Percentiles rank a stretch among this genome's conserved stretches.
Evolutionary conservation across 2,888 invertebrate species (phyloP).

Genomic region (Pasiphila rectangulata): DNA sequence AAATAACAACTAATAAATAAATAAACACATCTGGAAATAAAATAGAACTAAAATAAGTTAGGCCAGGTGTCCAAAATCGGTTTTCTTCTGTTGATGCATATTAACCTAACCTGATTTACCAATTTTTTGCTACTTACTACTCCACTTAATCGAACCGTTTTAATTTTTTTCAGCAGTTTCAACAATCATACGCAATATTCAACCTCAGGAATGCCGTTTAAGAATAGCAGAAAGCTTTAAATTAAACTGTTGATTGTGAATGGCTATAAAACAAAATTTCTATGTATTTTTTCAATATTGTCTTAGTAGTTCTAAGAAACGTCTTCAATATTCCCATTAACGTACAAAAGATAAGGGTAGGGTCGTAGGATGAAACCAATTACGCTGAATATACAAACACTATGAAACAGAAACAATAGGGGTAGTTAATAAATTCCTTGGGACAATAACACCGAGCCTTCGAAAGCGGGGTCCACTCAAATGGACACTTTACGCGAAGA

Average conservation of each 20-base stretch:
- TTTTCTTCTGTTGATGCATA: too few species aligned
- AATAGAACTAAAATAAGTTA: too few species aligned
- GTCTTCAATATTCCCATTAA: too few species aligned
- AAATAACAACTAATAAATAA: too few species aligned
- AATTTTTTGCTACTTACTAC: neutral
- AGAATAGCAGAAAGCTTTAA: neutral
- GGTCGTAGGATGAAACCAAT: conserved; percentile 30
- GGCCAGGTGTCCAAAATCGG: too few species aligned
- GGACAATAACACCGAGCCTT: conserved; percentile 38
- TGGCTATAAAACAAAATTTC: too few species aligned
- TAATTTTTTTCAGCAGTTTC: conserved; percentile 8
- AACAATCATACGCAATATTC: conserved; percentile 13
- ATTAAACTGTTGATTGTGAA: too few species aligned
- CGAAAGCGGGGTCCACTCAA: conserved; percentile 38
- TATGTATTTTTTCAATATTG: too few species aligned
- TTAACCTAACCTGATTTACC: neutral
- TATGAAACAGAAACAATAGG: conserved; percentile 33
- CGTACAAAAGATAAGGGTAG: neutral
- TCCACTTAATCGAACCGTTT: too few species aligned
- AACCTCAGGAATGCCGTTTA: conserved; percentile 16
- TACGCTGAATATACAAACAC: conserved; percentile 29
- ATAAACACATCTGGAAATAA: too few species aligned
- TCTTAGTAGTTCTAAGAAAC: too few species aligned
- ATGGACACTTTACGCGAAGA: conserved; percentile 38
- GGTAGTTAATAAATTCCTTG: conserved; percentile 41